phyloP scores from a whole-genome alignment of 2,113 vertebrate genomes.

The Odobenus rosmarus region DNA sequence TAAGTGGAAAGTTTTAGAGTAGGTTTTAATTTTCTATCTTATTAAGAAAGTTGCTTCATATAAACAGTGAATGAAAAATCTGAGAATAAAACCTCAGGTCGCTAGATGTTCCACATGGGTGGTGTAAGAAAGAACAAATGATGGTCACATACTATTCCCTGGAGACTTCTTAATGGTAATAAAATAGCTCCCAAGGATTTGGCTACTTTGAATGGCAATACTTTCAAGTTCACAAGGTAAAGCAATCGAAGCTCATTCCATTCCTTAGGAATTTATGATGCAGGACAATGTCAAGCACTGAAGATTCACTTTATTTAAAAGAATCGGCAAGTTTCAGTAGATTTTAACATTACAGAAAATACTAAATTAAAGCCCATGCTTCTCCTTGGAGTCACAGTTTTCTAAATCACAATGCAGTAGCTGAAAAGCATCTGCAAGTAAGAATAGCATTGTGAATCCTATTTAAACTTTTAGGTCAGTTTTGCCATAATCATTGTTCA shows the following conservation, averaged over 20 bases:
- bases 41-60: not conserved
- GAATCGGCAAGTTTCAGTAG: not conserved
- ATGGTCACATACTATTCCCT: not conserved
- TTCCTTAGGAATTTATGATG: not conserved
- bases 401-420: not conserved
- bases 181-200: not conserved
- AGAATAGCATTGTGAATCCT: not conserved
- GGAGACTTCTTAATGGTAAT: not conserved
- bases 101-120: not conserved
- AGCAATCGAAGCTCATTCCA: not conserved
- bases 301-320: conserved; percentile 29
- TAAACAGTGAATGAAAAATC: not conserved
- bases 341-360: not conserved
- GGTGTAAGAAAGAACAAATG: not conserved
- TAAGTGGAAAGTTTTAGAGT: not conserved
- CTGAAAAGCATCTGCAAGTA: not conserved
- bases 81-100: not conserved
- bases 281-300: not conserved
- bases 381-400: not conserved
- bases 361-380: not conserved
- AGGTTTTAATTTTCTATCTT: not conserved
- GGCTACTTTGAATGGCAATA: not conserved
- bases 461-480: conserved; percentile 13
- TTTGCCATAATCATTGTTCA: not conserved
- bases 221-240: not conserved